These are phyloP conservation scores for Muscicapa adusta DNA, from an alignment of 2,113 vertebrate species.

Conservation along the genomic window DNA sequence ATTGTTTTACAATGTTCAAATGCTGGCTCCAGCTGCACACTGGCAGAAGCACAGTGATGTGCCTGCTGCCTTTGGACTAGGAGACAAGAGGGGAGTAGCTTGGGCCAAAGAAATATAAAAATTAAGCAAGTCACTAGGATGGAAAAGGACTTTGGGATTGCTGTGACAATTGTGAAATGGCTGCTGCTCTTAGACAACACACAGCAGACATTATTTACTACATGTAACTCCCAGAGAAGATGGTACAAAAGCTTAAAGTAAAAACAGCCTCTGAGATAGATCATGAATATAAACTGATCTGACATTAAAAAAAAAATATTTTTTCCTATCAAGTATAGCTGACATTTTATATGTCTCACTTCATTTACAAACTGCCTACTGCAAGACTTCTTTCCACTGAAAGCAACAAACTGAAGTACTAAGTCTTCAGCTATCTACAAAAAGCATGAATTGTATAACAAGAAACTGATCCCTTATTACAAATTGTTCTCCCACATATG, in stretches of 20 bases:
- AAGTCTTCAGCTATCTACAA: background rate
- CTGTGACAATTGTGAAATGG: background rate
- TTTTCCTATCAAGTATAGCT: background rate
- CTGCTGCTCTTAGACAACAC: background rate
- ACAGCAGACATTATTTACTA: background rate
- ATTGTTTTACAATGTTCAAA: accelerated
- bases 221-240: background rate
- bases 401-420: background rate
- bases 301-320: background rate
- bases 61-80: background rate
- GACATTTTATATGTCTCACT: background rate
- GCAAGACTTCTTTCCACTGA: background rate
- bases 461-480: background rate
- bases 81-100: background rate
- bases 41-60: background rate
- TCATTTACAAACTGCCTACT: background rate
- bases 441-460: background rate
- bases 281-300: background rate
- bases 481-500: background rate
- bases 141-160: background rate
- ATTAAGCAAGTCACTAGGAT: background rate
- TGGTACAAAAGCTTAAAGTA: background rate
- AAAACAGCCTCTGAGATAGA: background rate
- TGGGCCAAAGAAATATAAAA: background rate
- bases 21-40: background rate